A percentile compares a stretch with the other conserved stretches of the same genome.
Evolutionary conservation across 2,888 invertebrate species (phyloP).

Genomic region (Lepidochitona cinerea): DNA sequence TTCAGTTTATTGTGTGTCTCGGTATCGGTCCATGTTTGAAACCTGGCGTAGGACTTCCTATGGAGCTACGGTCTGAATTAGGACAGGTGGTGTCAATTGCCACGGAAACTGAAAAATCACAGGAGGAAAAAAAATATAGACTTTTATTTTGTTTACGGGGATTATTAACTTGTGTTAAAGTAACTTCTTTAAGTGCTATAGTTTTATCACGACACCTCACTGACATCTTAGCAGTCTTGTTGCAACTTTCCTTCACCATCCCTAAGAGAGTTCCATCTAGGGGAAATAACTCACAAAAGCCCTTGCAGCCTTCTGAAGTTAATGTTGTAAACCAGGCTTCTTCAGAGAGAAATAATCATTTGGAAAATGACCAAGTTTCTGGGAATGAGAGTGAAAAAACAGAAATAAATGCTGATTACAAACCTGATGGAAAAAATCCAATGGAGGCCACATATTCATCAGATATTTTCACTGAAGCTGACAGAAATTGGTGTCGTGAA

Average conservation of each 20-base stretch:
- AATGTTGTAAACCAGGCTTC: slow-evolving; percentile 18
- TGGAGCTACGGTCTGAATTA: slow-evolving; percentile 71
- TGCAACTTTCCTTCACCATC: slow-evolving; percentile 80
- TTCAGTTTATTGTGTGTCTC: slow-evolving; percentile 78
- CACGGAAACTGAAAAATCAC: slow-evolving; percentile 3
- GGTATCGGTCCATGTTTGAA: slow-evolving; percentile 80
- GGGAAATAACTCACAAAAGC: not conserved
- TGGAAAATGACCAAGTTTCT: not conserved
- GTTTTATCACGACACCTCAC: slow-evolving; percentile 76
- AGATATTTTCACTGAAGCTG: not conserved
- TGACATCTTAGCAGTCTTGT: slow-evolving; percentile 78
- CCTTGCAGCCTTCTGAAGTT: not conserved
- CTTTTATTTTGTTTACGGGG: slow-evolving; percentile 42
- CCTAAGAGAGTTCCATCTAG: not conserved
- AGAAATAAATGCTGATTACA: not conserved
- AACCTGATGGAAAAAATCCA: not conserved
- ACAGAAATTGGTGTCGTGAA: slow-evolving; percentile 37
- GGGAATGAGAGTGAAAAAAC: not conserved
- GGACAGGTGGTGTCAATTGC: slow-evolving; percentile 23
- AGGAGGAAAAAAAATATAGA: slow-evolving; percentile 23
- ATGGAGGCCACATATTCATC: not conserved
- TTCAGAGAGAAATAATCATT: slow-evolving; percentile 3
- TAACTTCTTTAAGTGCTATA: slow-evolving; percentile 73
- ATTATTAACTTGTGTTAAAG: slow-evolving; percentile 37
- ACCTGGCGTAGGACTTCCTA: slow-evolving; percentile 77